A percentile compares a stretch with the other conserved stretches of the same genome.
These are phyloP conservation scores for Hemicrepidius hirtus DNA, from an alignment of 2,888 invertebrate genomes.

Conservation along the genomic window DNA sequence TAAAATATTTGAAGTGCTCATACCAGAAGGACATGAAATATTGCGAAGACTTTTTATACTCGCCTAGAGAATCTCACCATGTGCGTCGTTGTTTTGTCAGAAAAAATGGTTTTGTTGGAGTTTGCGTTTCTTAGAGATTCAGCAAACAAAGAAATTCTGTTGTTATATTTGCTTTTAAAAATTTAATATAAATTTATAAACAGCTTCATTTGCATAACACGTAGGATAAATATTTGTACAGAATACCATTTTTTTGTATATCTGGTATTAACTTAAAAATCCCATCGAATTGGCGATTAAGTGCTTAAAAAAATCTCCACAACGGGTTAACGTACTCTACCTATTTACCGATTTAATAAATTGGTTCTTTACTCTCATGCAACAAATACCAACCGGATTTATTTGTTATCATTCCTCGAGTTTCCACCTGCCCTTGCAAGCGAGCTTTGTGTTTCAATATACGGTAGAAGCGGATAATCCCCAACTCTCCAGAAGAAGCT, in stretches of 20 bases:
- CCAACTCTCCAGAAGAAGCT: slow-evolving; percentile 41
- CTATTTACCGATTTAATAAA: slow-evolving; percentile 31
- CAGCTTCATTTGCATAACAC: too few relatives aligned
- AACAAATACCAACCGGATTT: slow-evolving; percentile 41
- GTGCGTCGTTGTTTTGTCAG: neutral
- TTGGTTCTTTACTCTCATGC: slow-evolving; percentile 33
- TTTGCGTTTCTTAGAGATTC: neutral
- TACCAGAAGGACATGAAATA: slow-evolving; percentile 12
- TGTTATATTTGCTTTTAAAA: too few relatives aligned
- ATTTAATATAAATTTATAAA: too few relatives aligned
- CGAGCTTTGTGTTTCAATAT: slow-evolving; percentile 53
- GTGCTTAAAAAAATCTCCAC: neutral
- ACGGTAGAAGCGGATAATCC: slow-evolving; percentile 52
- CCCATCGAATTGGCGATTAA: neutral
- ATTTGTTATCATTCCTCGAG: slow-evolving; percentile 52
- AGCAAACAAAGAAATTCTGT: neutral
- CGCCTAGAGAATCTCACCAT: slow-evolving; percentile 16
- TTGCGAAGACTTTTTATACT: slow-evolving; percentile 4
- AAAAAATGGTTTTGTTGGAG: neutral
- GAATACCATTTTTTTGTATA: too few relatives aligned
- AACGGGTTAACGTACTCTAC: neutral
- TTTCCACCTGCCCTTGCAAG: slow-evolving; percentile 54
- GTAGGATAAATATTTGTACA: too few relatives aligned
- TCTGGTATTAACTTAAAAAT: too few relatives aligned
- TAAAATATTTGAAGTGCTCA: slow-evolving; percentile 14